A percentile compares a stretch with the other conserved stretches of the same genome.
These are phyloP conservation scores for Lumbricus terrestris DNA, from an alignment of 2,888 invertebrate genomes.

Conservation along the genomic window DNA sequence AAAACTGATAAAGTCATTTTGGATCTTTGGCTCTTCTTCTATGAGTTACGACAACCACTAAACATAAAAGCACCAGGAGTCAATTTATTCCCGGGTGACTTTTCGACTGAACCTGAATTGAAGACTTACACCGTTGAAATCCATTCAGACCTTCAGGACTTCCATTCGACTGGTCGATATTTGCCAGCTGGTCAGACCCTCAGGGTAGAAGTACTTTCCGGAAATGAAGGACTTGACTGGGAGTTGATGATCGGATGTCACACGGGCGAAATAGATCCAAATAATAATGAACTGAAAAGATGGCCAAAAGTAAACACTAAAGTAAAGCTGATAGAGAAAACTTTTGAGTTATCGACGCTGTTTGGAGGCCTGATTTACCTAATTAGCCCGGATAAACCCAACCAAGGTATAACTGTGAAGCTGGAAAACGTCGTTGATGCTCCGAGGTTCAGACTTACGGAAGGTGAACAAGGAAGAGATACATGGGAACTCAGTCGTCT, in stretches of 20 bases:
- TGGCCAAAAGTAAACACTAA: constrained; percentile 31
- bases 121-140: constrained; percentile 24
- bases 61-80: constrained; percentile 34
- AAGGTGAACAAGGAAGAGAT: neutral
- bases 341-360: neutral
- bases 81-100: constrained; percentile 40
- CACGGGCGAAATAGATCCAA: too few relatives aligned
- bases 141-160: constrained; percentile 23
- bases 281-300: too few relatives aligned
- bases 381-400: constrained; percentile 20
- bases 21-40: too few relatives aligned
- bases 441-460: constrained; percentile 29
- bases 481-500: constrained; percentile 26
- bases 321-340: neutral
- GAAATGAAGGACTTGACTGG: constrained; percentile 34
- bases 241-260: constrained; percentile 39
- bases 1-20: neutral
- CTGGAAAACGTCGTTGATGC: constrained; percentile 32
- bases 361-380: constrained; percentile 34
- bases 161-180: constrained; percentile 37
- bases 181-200: constrained; percentile 16
- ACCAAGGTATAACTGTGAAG: neutral
- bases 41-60: too few relatives aligned
- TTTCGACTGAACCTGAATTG: constrained; percentile 22
- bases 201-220: constrained; percentile 20